A percentile compares a stretch with the other conserved stretches of the same genome.
phyloP scores from a whole-genome alignment of 2,888 invertebrate genomes.

The Xylota sylvarum region DNA sequence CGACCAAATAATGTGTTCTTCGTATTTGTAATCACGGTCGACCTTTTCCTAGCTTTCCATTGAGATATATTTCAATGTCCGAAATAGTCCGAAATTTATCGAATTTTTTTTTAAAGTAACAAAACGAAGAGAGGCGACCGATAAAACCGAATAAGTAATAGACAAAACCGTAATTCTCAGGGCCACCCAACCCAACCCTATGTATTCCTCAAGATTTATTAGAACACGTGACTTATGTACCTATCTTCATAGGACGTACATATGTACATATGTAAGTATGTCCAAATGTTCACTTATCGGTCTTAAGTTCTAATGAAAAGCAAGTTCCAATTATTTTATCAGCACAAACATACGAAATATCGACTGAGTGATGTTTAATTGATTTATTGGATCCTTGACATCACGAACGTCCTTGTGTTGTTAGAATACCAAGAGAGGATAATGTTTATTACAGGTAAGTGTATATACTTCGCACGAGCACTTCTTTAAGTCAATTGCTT shows the following conservation, averaged over 20 bases:
- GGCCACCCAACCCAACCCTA: neutral
- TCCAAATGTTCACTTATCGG: conserved; percentile 2
- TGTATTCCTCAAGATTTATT: conserved; percentile 11
- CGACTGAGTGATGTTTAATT: conserved; percentile 13
- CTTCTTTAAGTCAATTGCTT: conserved; percentile 8
- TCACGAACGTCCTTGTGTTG: neutral
- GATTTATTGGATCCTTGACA: conserved; percentile 5
- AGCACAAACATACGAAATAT: neutral
- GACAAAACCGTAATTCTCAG: neutral
- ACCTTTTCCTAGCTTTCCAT: too few species aligned
- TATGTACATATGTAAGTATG: too few species aligned
- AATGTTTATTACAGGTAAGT: conserved; percentile 11
- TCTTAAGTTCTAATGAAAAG: neutral
- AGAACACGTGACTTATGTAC: neutral
- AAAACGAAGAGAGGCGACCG: too few species aligned
- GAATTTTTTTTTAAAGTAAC: too few species aligned
- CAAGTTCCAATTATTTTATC: conserved; percentile 7
- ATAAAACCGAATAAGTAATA: too few species aligned
- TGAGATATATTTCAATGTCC: too few species aligned
- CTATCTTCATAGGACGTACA: too few species aligned
- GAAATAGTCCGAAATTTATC: too few species aligned
- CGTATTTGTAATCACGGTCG: too few species aligned
- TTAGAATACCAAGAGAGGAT: neutral
- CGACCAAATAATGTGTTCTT: too few species aligned
- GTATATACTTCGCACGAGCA: neutral